Conservation (phyloP, 2,113 vertebrate species). For the Condylura cristata region DNA sequence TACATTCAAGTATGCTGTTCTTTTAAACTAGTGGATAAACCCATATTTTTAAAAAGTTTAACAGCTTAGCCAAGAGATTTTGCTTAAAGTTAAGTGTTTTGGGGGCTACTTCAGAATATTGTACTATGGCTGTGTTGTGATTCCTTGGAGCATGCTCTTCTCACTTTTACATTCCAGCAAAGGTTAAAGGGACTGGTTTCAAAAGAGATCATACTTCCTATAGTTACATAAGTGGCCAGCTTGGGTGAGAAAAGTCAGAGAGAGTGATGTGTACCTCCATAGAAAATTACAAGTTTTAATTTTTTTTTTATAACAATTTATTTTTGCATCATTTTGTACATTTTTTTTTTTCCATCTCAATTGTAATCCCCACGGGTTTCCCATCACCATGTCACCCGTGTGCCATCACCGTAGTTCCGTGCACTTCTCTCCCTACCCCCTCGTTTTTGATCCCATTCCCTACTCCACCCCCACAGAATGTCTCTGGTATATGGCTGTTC, state of each 20-base stretch:
- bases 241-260: slow-evolving; percentile 66
- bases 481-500: no score
- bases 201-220: slow-evolving; percentile 53
- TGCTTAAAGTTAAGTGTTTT: slow-evolving; percentile 83
- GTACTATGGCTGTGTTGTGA: slow-evolving; percentile 80
- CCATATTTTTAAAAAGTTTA: slow-evolving; percentile 83
- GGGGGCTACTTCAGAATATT: slow-evolving; percentile 85
- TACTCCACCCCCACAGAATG: no score
- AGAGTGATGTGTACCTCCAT: slow-evolving; percentile 68
- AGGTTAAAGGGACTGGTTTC: slow-evolving; percentile 72
- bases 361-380: no score
- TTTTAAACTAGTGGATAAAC: slow-evolving; percentile 87
- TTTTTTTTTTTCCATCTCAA: no score
- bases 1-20: slow-evolving; percentile 96
- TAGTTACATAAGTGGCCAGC: slow-evolving; percentile 55
- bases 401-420: no score
- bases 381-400: no score
- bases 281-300: background rate
- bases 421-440: no score
- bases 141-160: slow-evolving; percentile 73
- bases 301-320: no score
- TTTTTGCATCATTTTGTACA: no score
- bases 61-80: slow-evolving; percentile 88
- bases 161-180: slow-evolving; percentile 75
- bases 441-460: no score